Evolutionary conservation across 2,113 vertebrate species (phyloP).

Genomic region (Stercorarius parasiticus): DNA sequence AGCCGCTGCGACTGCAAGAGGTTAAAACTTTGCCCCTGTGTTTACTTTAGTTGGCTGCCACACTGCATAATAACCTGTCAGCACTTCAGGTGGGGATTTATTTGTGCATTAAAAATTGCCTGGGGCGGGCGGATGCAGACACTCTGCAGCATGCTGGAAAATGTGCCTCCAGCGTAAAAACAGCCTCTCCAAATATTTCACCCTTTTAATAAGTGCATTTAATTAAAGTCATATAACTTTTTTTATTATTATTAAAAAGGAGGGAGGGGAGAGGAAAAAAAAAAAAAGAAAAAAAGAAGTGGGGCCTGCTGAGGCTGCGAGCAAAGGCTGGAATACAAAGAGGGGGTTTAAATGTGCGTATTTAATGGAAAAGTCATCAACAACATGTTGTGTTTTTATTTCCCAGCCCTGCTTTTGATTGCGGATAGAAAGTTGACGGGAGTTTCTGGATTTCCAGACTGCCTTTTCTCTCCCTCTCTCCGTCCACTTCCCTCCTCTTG

Average conservation of each 20-base stretch:
- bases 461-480: not conserved
- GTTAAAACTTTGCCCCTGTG: constrained; percentile 77
- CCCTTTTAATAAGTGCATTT: constrained; percentile 82
- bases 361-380: constrained; percentile 56
- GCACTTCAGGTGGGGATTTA: constrained; percentile 82
- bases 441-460: not conserved
- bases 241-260: constrained; percentile 74
- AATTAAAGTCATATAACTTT: constrained; percentile 85
- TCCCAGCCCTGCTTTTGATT: not conserved
- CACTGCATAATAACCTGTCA: constrained; percentile 80
- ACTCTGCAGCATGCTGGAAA: constrained; percentile 78
- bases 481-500: not conserved
- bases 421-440: not conserved
- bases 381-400: constrained; percentile 16
- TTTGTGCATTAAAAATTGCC: constrained; percentile 83
- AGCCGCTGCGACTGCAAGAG: constrained; percentile 63
- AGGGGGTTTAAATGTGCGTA: not conserved
- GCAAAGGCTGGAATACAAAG: constrained; percentile 51
- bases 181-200: constrained; percentile 77
- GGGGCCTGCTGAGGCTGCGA: constrained; percentile 44
- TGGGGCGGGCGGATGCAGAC: constrained; percentile 77
- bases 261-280: not conserved
- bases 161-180: constrained; percentile 75
- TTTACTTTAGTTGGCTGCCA: constrained; percentile 77
- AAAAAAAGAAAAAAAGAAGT: not conserved